These are phyloP conservation scores for Disparrhopalites patrizii DNA, from an alignment of 2,888 invertebrate genomes.

Conservation along the genomic window DNA sequence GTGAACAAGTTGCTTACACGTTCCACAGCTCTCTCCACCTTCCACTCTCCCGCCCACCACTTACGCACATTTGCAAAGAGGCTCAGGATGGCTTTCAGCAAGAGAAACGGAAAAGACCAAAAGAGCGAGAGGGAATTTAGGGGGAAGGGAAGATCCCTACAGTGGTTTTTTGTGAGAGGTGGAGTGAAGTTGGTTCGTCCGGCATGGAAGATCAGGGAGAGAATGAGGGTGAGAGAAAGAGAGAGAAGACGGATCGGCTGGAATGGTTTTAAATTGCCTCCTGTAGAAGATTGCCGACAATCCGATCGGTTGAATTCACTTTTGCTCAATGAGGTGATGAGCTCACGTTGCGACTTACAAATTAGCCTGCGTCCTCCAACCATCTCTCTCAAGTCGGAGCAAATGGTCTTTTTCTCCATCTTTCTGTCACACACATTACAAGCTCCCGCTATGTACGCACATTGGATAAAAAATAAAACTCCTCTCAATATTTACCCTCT, in stretches of 20 bases:
- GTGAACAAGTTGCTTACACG: too few species aligned
- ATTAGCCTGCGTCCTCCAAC: slow-evolving; percentile 4
- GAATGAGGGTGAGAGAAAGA: too few species aligned
- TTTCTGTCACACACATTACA: neutral
- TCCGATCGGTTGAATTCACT: slow-evolving; percentile 23
- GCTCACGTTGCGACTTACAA: slow-evolving; percentile 22
- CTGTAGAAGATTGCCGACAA: slow-evolving; percentile 20
- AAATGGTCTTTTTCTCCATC: neutral
- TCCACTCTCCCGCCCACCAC: neutral
- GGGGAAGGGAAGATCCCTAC: neutral
- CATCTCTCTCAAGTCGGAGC: neutral
- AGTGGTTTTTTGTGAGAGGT: neutral
- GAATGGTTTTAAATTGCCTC: slow-evolving; percentile 25
- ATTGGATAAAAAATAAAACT: too few species aligned
- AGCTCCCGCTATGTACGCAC: too few species aligned
- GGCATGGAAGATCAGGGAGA: neutral
- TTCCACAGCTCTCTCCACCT: too few species aligned
- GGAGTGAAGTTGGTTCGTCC: neutral
- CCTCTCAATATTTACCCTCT: too few species aligned
- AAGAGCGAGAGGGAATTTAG: too few species aligned
- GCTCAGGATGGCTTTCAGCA: neutral
- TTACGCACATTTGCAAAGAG: neutral
- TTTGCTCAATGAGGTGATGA: slow-evolving; percentile 23
- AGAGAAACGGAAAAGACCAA: neutral
- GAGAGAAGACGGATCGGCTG: slow-evolving; percentile 15